A percentile compares a stretch with the other conserved stretches of the same genome.
phyloP scores from a whole-genome alignment of 2,113 vertebrate genomes.

The Callopanchax toddi region DNA sequence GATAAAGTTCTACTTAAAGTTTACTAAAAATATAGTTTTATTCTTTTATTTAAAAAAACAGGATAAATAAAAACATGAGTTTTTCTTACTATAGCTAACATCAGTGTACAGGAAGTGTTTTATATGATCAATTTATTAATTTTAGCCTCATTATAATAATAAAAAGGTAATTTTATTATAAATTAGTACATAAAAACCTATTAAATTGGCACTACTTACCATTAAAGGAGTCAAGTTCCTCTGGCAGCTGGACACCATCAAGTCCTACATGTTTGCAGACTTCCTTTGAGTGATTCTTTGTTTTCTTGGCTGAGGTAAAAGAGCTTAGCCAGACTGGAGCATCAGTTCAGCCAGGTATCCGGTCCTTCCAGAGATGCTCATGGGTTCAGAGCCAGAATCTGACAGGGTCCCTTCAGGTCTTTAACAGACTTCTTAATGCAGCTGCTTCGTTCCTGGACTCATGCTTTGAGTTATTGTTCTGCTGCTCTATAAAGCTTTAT shows the following conservation, averaged over 20 bases:
- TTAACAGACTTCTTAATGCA: no score
- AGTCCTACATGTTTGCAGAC: not conserved
- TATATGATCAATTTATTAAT: not conserved
- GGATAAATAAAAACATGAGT: no score
- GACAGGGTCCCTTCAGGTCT: not conserved
- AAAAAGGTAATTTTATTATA: not conserved
- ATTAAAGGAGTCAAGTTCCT: not conserved
- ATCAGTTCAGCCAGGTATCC: not conserved
- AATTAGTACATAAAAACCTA: not conserved
- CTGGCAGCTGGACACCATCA: not conserved
- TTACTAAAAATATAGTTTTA: no score
- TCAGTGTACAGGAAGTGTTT: no score
- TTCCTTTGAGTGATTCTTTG: conserved; percentile 1
- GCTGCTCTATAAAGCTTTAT: not conserved
- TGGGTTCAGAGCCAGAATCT: not conserved
- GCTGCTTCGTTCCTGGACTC: not conserved
- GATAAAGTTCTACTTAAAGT: no score
- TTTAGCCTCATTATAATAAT: not conserved
- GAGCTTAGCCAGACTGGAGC: not conserved
- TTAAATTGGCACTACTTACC: not conserved
- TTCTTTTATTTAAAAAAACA: no score
- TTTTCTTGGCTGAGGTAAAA: not conserved
- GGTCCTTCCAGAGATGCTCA: not conserved
- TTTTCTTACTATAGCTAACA: no score
- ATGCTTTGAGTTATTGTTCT: not conserved